A percentile compares a stretch with the other conserved stretches of the same genome.
These are phyloP conservation scores for Melanotaenia duboulayi DNA, from an alignment of 2,113 vertebrate species.

Conservation along the genomic window DNA sequence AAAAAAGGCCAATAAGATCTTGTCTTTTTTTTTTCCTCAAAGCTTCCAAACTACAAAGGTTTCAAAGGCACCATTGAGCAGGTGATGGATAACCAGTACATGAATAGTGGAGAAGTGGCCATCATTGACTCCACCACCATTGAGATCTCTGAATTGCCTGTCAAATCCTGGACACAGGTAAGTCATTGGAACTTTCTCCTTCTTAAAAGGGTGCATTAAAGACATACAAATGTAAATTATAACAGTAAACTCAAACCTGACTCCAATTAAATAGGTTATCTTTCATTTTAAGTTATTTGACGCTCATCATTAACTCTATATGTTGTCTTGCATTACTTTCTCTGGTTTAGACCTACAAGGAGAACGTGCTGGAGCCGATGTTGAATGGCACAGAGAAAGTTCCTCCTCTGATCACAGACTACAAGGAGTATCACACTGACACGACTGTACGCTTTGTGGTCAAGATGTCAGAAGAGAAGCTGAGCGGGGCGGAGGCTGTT, in stretches of 20 bases:
- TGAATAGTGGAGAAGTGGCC: conserved; percentile 92
- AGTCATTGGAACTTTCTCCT: neutral
- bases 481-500: conserved; percentile 86
- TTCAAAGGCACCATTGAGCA: conserved; percentile 94
- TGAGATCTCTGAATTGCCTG: conserved; percentile 97
- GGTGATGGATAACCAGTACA: conserved; percentile 88
- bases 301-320: neutral
- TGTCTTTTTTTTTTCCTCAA: neutral
- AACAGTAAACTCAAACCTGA: neutral
- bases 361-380: conserved; percentile 96
- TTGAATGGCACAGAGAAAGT: conserved; percentile 94
- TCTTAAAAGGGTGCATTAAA: neutral
- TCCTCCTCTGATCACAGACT: conserved; percentile 92
- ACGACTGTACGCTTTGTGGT: conserved; percentile 93
- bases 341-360: conserved; percentile 88
- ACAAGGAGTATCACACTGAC: conserved; percentile 97
- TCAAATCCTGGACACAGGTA: conserved; percentile 97
- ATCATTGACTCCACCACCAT: conserved; percentile 94
- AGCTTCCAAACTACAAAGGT: conserved; percentile 96
- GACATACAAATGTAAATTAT: neutral
- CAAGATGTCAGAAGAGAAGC: conserved; percentile 91
- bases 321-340: neutral
- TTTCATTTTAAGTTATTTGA: neutral
- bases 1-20: fast-evolving
- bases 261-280: neutral